Evolutionary conservation across 2,113 vertebrate genomes (phyloP), one percentile per base, ranked within the genome.

Genomic region (Channa maculata): DNA sequence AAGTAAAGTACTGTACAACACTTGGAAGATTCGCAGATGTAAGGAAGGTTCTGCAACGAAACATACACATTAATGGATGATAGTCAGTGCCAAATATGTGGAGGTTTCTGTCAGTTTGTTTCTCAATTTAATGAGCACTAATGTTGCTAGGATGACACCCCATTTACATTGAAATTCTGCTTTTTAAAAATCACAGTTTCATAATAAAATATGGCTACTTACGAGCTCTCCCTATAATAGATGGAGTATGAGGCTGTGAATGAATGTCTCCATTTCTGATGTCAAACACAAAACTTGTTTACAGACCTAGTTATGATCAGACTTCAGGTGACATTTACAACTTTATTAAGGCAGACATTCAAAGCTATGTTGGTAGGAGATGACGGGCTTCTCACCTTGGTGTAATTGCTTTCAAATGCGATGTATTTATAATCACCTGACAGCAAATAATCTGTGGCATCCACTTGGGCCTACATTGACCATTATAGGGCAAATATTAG

Each of bases 201-300:
- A 5, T 10, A 36, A 38, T 12, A 39, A 62, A 43, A 54, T 1
- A 6, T 0, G 8, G 5, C 10, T 12, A 82, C 95, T 97, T 94
- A 99, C 97, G 93, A 90, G 59, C 83, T 90, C 8, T 85, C 88
- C 77, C 94, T 89, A 89, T 97, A 90, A 65, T 95, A 99, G 86
- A 99, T 95, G 71, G 95, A 93, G 79, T 98, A 98, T 1, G 97
- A 97, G 13, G 98, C 97, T 8, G 93, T 95, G 74, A 92, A 99
- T 44, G 97, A 99, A 76, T 97, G 95, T 91, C 98, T 95, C 97
- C 97, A 99, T 89, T 96, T 89, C 98, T 99, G 41, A 81, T 63
- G 62, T 51, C 3, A 83, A 71, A 43, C n/a, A 82, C 46, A 74
- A 75, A 58, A 44, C 0, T 12, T n/a, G 2, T 46, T 48, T 54